A percentile compares a stretch with the other conserved stretches of the same genome.
Conservation (phyloP, 2,888 invertebrate genomes). For the Hydriomena furcata region DNA sequence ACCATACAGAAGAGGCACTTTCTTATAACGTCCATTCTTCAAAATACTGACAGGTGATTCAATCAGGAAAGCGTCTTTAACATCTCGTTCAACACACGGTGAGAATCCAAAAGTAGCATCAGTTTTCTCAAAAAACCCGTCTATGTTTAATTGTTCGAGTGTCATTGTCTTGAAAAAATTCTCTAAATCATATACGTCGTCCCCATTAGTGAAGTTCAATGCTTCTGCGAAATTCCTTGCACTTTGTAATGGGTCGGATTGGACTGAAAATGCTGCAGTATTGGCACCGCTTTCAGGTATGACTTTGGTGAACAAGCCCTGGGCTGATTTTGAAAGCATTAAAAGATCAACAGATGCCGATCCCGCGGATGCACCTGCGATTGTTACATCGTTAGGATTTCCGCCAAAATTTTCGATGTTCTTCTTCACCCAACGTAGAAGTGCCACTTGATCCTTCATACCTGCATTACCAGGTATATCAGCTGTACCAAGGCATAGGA, state of each 20-base stretch:
- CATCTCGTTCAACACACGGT: conserved; percentile 40
- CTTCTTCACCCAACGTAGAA: conserved; percentile 54
- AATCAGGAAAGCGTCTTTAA: conserved; percentile 43
- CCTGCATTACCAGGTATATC: conserved; percentile 64
- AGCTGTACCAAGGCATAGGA: conserved; percentile 59
- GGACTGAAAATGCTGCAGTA: conserved; percentile 44
- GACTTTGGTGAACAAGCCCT: conserved; percentile 56
- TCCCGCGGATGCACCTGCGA: conserved; percentile 55
- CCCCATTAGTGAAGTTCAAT: conserved; percentile 44
- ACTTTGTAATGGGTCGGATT: conserved; percentile 51
- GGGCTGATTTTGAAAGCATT: conserved; percentile 50
- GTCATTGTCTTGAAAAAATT: conserved; percentile 53
- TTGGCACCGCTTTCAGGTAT: conserved; percentile 57
- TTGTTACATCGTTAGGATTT: conserved; percentile 59
- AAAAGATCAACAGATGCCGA: conserved; percentile 53
- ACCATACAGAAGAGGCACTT: conserved; percentile 54
- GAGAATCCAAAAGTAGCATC: conserved; percentile 36
- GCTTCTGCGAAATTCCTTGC: conserved; percentile 51
- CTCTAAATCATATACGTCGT: conserved; percentile 51
- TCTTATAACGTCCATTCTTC: conserved; percentile 40
- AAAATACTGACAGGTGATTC: conserved; percentile 50
- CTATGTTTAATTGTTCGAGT: conserved; percentile 39
- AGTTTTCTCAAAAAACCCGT: conserved; percentile 16
- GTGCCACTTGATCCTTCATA: conserved; percentile 62
- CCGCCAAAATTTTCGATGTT: conserved; percentile 63